Conservation (phyloP, 2,797 vertebrate genomes). For the Adelosebastes latens region DNA sequence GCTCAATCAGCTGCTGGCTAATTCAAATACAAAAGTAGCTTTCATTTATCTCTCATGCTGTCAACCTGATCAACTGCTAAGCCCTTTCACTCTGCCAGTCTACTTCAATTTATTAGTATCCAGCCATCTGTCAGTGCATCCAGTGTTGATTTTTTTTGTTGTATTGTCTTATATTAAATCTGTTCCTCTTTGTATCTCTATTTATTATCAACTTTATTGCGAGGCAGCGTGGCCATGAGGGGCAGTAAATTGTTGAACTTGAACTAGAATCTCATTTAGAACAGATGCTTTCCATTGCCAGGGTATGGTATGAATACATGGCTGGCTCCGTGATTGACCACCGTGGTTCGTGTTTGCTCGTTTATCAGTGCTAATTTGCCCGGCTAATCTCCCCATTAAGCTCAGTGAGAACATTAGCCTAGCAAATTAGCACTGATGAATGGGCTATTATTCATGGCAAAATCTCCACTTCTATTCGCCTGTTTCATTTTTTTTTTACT, state of each 20-base stretch:
- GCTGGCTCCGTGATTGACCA: conserved; percentile 70
- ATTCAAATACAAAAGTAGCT: not conserved
- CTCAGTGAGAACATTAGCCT: conserved; percentile 75
- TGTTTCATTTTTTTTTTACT: not conserved
- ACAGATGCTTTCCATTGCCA: conserved; percentile 61
- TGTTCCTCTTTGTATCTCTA: conserved; percentile 2
- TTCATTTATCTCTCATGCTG: not conserved
- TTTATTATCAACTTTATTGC: conserved; percentile 18
- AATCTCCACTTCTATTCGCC: conserved; percentile 44
- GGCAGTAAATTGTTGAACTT: conserved; percentile 46
- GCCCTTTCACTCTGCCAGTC: not conserved
- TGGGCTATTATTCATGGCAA: conserved; percentile 72
- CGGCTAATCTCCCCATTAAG: conserved; percentile 75
- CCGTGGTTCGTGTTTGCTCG: conserved; percentile 64
- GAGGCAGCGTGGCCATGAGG: conserved; percentile 3
- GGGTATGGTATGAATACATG: conserved; percentile 48
- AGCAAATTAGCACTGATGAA: conserved; percentile 77
- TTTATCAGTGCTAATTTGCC: conserved; percentile 78
- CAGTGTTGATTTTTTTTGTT: conserved; percentile 5
- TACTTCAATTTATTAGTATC: not conserved
- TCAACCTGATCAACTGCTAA: not conserved
- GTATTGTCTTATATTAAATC: not conserved
- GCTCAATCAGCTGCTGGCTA: not conserved
- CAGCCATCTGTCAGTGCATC: conserved; percentile 9
- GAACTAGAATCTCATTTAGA: conserved; percentile 47